Percentiles rank a stretch among this genome's conserved stretches.
Conservation (phyloP, 2,888 invertebrate genomes). For the Drosophila subsilvestris region DNA sequence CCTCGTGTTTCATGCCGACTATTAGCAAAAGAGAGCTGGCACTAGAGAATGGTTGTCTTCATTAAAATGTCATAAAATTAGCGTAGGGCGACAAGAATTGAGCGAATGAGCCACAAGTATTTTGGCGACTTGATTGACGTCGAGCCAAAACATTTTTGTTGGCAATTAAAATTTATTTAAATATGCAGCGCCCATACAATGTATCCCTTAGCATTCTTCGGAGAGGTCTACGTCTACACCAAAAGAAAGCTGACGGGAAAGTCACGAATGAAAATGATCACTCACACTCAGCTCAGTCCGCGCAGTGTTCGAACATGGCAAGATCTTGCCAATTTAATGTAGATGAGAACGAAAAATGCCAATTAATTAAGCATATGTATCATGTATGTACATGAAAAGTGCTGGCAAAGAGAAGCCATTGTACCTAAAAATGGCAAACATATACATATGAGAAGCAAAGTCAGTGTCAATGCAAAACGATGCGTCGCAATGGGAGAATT, state of each 20-base stretch:
- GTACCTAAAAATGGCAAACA: background rate
- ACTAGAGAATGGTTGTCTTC: background rate
- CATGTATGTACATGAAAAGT: background rate
- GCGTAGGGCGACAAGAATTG: constrained; percentile 3
- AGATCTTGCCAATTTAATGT: background rate
- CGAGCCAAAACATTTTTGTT: constrained; percentile 6
- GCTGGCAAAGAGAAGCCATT: background rate
- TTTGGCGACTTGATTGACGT: constrained; percentile 17
- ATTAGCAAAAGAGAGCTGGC: constrained; percentile 9
- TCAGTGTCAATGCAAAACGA: background rate
- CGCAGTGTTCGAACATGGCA: background rate
- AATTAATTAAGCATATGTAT: background rate
- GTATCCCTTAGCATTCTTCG: background rate
- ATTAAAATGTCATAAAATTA: constrained; percentile 43
- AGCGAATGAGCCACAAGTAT: constrained; percentile 11
- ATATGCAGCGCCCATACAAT: constrained; percentile 9
- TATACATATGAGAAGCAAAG: background rate
- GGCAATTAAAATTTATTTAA: constrained; percentile 31
- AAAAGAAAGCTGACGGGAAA: background rate
- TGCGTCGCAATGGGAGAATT: background rate
- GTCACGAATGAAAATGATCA: background rate
- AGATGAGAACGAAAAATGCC: background rate
- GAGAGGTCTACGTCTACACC: too few relatives aligned
- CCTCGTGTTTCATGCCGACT: constrained; percentile 15
- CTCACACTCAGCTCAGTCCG: too few relatives aligned